A percentile compares a stretch with the other conserved stretches of the same genome.
Evolutionary conservation across 2,113 vertebrate genomes (phyloP).

Genomic region (Thalassoma bifasciatum): DNA sequence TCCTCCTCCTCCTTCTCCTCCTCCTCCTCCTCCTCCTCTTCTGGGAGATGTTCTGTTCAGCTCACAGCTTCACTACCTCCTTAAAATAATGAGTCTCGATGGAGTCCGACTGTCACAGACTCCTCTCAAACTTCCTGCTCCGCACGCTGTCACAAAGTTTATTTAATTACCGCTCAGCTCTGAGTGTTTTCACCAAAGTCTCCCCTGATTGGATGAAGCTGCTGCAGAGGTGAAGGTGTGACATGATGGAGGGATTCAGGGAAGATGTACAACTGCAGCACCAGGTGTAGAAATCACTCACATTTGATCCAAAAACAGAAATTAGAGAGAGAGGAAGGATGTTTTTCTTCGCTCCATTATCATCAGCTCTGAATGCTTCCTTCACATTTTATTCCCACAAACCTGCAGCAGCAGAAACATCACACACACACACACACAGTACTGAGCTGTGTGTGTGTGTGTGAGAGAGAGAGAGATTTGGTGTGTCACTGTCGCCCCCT

Average conservation of each 20-base stretch:
- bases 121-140: not conserved
- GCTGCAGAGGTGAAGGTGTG: no score
- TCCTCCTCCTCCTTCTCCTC: not conserved
- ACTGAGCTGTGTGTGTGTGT: no score
- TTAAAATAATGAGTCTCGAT: not conserved
- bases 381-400: not conserved
- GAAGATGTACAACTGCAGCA: no score
- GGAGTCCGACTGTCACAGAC: not conserved
- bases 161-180: not conserved
- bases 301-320: not conserved
- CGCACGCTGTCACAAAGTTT: not conserved
- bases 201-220: not conserved
- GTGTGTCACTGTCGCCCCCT: constrained; percentile 71
- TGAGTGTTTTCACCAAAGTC: not conserved
- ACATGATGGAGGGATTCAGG: no score
- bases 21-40: not conserved
- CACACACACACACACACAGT: no score
- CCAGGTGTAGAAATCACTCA: not conserved
- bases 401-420: not conserved
- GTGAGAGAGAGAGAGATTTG: constrained; percentile 2
- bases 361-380: not conserved
- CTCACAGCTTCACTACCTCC: not conserved
- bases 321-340: no score
- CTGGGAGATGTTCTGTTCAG: not conserved
- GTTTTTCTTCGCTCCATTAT: no score